A percentile compares a stretch with the other conserved stretches of the same genome.
phyloP scores from a whole-genome alignment of 2,113 vertebrate species.

The Syrmaticus mikado region DNA sequence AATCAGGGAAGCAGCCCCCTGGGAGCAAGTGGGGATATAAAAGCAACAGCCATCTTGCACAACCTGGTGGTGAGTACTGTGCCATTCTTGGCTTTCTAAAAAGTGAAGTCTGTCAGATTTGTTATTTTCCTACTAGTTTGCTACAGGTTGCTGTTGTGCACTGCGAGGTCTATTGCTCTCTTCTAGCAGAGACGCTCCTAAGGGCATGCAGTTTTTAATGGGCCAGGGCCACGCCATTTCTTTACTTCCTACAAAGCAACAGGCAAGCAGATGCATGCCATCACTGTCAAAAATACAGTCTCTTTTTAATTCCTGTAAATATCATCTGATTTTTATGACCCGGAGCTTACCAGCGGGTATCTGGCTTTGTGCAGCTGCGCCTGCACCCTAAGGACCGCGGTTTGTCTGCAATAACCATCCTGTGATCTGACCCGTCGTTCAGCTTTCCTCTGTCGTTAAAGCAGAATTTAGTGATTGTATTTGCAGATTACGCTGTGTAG shows the following conservation, averaged over 20 bases:
- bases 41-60: not conserved
- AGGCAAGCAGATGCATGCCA: not conserved
- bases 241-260: not conserved
- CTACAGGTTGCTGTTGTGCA: not conserved
- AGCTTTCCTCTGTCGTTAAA: not conserved
- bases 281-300: not conserved
- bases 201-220: not conserved
- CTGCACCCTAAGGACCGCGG: accelerated
- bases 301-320: not conserved
- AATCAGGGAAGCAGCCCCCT: not conserved
- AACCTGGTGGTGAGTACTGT: constrained; percentile 14
- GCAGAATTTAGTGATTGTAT: not conserved
- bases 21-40: not conserved
- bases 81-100: not conserved
- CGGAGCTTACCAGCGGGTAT: not conserved
- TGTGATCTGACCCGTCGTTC: not conserved
- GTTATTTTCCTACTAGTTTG: not conserved
- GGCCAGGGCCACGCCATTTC: not conserved
- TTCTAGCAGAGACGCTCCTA: not conserved
- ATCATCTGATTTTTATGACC: not conserved
- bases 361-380: not conserved
- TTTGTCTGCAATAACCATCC: not conserved
- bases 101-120: not conserved
- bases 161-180: not conserved
- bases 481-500: constrained; percentile 4